Evolutionary conservation across 2,888 invertebrate species (phyloP), one percentile per base, ranked within the genome.

Genomic region (Troides helena): DNA sequence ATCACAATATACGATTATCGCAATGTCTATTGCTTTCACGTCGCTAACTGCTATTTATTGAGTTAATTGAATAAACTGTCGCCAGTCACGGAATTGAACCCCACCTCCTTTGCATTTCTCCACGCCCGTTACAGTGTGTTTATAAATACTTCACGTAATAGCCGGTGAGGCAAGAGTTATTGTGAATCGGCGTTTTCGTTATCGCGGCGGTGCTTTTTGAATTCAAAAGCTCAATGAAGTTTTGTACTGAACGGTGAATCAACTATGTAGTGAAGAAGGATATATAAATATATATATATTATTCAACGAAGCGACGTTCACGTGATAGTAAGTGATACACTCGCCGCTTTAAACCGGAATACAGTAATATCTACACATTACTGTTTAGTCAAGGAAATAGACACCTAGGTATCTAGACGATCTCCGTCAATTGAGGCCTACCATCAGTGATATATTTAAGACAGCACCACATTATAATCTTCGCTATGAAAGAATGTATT

Each of bases 1-100:
- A 90, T 89, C 90, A 88, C 82, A 78, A 83, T 86, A 86, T 88
- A 90, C 86, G 85, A 84, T 89, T 88, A 89, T 87, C 83, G 85
- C 87, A 85, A 86, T 86, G 83, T 82, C 82, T 85, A 85, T 84
- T 84, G 84, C 83, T 74, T 70, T 75, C 77, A 75, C 78, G 73
- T 72, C 78, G 81, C 82, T 82, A 83, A 86, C 85, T 87, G 80
- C 77, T 90, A 91, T 89, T 92, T 89, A 91, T 90, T 85, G 87
- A 81, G 80, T 78, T 90, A 91, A 91, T 91, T 91, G 88, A 86
- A 88, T 85, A 86, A 89, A 91, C 86, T 86, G 85, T 75, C 75
- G 62, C 67, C 68, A 85, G 90, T 88, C 92, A 92, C 92, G 92
- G 81, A 77, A 85, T 74, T 62, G 64, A 39, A 46, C 46, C 46